Conservation (phyloP, 2,797 vertebrate species). For the Brachyrhaphis roseni region DNA sequence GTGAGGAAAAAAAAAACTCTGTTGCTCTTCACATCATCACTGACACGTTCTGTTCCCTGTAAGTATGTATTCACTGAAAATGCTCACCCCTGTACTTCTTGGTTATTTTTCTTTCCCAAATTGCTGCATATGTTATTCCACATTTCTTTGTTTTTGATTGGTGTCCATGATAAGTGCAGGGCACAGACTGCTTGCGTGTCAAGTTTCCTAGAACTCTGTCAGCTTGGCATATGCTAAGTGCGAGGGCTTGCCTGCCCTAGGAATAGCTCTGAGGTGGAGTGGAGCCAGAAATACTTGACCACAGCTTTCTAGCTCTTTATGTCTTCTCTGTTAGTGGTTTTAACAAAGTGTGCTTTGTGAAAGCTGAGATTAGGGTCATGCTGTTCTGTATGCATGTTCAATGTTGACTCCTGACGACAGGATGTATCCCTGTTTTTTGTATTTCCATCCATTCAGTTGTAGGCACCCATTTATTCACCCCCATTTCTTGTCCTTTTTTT, state of each 20-base stretch:
- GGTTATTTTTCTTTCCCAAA: neutral
- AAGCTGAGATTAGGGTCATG: neutral
- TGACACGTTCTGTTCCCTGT: conserved; percentile 38
- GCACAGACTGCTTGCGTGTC: neutral
- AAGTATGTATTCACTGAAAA: conserved; percentile 59
- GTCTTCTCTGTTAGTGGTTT: conserved; percentile 15
- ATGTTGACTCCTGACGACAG: neutral
- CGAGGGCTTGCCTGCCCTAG: conserved; percentile 39
- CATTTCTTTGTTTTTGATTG: neutral
- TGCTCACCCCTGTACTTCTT: neutral
- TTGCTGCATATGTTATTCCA: neutral
- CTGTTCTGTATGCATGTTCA: neutral
- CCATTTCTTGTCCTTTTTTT: too few species aligned
- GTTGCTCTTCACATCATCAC: conserved; percentile 43
- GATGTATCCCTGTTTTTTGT: too few species aligned
- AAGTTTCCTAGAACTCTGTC: conserved; percentile 1
- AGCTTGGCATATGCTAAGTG: conserved; percentile 28
- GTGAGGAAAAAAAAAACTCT: conserved; percentile 30
- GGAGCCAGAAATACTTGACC: conserved; percentile 27
- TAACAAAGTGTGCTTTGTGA: conserved; percentile 15
- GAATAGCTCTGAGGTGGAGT: conserved; percentile 50
- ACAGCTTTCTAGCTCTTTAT: conserved; percentile 27
- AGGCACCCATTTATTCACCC: too few species aligned
- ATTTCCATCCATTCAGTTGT: too few species aligned
- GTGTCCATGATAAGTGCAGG: neutral